These are phyloP conservation scores for Perizoma flavofasciatum DNA, from an alignment of 2,888 invertebrate genomes.

Conservation along the genomic window DNA sequence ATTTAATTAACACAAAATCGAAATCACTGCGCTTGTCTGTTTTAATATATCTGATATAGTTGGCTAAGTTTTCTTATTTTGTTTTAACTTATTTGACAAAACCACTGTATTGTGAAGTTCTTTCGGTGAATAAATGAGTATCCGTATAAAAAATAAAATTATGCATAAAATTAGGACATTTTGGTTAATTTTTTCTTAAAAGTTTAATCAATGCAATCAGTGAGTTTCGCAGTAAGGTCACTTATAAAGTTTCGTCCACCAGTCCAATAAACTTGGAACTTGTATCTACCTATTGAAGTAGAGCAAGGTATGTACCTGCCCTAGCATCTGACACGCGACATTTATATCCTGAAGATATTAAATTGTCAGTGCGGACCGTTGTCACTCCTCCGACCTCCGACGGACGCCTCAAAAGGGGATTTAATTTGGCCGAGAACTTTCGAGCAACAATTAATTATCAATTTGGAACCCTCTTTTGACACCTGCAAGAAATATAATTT, in stretches of 20 bases:
- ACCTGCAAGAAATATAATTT: constrained; percentile 55
- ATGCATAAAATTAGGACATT: too few species aligned
- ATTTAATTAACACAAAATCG: too few species aligned
- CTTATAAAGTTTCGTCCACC: background rate
- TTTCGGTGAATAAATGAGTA: too few species aligned
- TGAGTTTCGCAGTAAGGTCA: too few species aligned
- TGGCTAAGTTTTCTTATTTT: too few species aligned
- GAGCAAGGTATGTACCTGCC: constrained; percentile 32
- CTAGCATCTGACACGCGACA: constrained; percentile 45
- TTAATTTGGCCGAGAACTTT: constrained; percentile 79
- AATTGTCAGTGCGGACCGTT: constrained; percentile 77
- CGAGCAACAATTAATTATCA: constrained; percentile 81
- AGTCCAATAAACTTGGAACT: background rate
- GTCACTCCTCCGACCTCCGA: constrained; percentile 43
- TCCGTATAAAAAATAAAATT: too few species aligned
- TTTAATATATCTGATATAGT: too few species aligned
- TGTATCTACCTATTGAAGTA: background rate
- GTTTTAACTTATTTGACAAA: too few species aligned
- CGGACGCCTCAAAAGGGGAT: constrained; percentile 73
- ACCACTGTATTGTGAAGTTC: too few species aligned
- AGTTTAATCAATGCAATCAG: too few species aligned
- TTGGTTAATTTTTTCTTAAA: too few species aligned
- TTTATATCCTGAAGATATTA: constrained; percentile 75
- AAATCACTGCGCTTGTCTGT: too few species aligned
- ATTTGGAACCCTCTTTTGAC: constrained; percentile 70